Evolutionary conservation across 35 echinoderm and acorn worm species (phyloP), one percentile per base, ranked within the genome.

Genomic region (Heliocidaris tuberculata): DNA sequence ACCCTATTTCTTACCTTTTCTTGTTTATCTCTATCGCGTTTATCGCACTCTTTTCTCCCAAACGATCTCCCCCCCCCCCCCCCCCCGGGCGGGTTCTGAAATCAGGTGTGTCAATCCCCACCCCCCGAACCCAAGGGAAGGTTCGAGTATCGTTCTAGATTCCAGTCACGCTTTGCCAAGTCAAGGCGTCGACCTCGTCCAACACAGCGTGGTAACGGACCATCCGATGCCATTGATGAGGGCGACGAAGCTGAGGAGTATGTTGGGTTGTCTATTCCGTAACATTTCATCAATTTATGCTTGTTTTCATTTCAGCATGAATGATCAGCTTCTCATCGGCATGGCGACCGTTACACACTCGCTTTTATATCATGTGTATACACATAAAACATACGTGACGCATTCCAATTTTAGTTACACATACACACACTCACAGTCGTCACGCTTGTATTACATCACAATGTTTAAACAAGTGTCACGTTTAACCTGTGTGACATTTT

Each of bases 131-230:
- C 87, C 13, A 89, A 47, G 87, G 87, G 87, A 2, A 49, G 47
- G 91, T 93, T 93, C 29, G 87, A 91, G 86, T 95, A 95, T 17
- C 94, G 94, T 29, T 90, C 88, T 35, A 88, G 94, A 24, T 50
- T 60, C 30, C 94, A 95, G 86, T 92, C 87, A 19, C 86, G 88
- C 87, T 95, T 92, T 85, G 94, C 88, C 19, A 90, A 91, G 42
- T 91, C 94, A 59, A 49, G 94, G 52, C 94, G 94, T 42, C 35
- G 86, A 35, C 94, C 94, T 6, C 86, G 94, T 24, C 31, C 30
- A 9, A 65, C 94, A 35, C 31, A 93, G 91, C 91, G 91, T 52
- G 31, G 29, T n/a, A 31, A 31, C 50, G 31, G 31, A n/a, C 29
- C 91, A 13, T 5, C 10, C 16, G 31, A 59, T 13, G 32, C 5